Conservation (phyloP, 2,888 invertebrate genomes). For the Augochlorella aurata region DNA sequence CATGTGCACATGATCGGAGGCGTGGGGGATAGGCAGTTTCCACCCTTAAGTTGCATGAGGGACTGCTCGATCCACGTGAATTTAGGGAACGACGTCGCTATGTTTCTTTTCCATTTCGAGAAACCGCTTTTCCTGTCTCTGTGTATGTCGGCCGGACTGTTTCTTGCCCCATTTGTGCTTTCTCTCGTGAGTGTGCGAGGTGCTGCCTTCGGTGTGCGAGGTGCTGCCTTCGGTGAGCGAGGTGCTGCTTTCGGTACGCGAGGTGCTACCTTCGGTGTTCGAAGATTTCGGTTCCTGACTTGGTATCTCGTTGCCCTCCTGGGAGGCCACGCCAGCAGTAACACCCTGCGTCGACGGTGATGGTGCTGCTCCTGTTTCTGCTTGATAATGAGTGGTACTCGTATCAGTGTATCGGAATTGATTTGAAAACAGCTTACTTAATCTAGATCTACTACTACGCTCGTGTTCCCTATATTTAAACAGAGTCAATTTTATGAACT, state of each 20-base stretch:
- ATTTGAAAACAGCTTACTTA: background rate
- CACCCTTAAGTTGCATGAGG: background rate
- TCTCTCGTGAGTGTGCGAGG: slow-evolving; percentile 35
- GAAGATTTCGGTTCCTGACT: no score
- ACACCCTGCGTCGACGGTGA: background rate
- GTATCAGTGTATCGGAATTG: background rate
- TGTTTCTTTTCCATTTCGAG: background rate
- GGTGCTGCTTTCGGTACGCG: no score
- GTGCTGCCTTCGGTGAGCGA: no score
- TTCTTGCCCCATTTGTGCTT: background rate
- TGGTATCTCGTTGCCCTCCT: slow-evolving; percentile 1
- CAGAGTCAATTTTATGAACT: background rate
- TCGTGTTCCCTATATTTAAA: background rate
- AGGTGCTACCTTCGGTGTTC: no score
- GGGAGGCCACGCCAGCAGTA: background rate
- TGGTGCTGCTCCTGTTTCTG: background rate
- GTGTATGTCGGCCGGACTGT: background rate
- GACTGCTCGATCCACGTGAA: background rate
- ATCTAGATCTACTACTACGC: background rate
- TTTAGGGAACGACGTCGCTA: background rate
- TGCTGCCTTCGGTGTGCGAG: no score
- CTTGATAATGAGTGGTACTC: background rate
- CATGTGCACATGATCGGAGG: background rate
- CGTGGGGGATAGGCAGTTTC: no score
- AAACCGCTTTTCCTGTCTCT: background rate